Evolutionary conservation across 1,140 invertebrate species (phyloP).

Genomic region (Melitaea cinxia): DNA sequence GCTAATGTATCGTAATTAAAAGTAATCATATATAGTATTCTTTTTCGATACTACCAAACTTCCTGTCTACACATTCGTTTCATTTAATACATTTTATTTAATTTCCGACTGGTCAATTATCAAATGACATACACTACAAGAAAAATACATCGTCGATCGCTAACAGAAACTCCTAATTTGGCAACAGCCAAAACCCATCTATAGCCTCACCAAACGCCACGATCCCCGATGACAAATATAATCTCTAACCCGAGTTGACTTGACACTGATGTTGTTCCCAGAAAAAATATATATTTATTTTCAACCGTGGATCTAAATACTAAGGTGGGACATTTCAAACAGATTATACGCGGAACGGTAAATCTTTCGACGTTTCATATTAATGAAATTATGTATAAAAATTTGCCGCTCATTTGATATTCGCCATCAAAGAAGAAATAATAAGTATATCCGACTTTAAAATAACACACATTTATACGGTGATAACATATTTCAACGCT

Average conservation of each 20-base stretch:
- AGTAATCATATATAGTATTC: no score
- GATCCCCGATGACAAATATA: constrained; percentile 74
- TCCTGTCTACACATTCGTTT: no score
- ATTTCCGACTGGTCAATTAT: no score
- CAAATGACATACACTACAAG: no score
- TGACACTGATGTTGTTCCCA: constrained; percentile 70
- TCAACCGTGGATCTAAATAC: constrained; percentile 73
- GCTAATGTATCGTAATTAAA: no score
- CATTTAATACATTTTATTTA: no score
- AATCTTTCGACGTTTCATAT: constrained; percentile 66
- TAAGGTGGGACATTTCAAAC: constrained; percentile 76
- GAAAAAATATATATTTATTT: constrained; percentile 73
- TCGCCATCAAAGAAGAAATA: constrained; percentile 63
- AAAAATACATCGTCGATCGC: background rate
- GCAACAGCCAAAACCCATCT: background rate
- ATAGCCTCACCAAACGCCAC: constrained; percentile 43
- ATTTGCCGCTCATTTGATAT: constrained; percentile 67
- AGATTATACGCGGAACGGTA: constrained; percentile 52
- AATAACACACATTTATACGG: constrained; percentile 30
- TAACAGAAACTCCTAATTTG: background rate
- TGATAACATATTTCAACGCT: constrained; percentile 24
- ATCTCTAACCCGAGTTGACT: constrained; percentile 72
- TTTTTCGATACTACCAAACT: no score
- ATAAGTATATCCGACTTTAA: constrained; percentile 50
- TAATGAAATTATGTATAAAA: constrained; percentile 66